Conservation (phyloP, 2,888 invertebrate genomes). For the Epinotia brunnichana region DNA sequence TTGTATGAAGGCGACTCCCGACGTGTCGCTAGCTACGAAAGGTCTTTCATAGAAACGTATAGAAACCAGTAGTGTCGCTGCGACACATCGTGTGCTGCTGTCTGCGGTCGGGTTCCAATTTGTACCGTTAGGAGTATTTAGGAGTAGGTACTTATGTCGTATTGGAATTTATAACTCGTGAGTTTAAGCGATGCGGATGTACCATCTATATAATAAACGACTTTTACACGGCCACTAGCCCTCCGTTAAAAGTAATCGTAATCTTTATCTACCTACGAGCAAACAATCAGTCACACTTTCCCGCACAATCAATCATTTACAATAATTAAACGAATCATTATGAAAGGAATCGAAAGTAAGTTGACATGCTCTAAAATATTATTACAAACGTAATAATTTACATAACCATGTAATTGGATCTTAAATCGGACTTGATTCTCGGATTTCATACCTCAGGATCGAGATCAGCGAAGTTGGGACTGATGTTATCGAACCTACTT, state of each 20-base stretch:
- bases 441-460: constrained; percentile 24
- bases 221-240: no score
- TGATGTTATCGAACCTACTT: not conserved
- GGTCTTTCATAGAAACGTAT: no score
- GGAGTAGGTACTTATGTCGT: no score
- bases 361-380: constrained; percentile 51
- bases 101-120: no score
- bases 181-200: no score
- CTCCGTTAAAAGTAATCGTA: not conserved
- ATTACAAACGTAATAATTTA: constrained; percentile 54
- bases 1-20: no score
- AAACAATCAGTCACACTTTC: constrained; percentile 28
- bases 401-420: constrained; percentile 55
- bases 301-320: constrained; percentile 56
- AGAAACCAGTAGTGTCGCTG: no score
- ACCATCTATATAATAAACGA: no score
- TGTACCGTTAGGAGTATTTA: no score
- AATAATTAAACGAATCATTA: constrained; percentile 52
- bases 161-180: no score
- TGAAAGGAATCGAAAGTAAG: constrained; percentile 54
- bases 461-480: not conserved
- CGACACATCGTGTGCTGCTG: no score
- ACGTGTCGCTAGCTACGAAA: no score
- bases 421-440: constrained; percentile 17
- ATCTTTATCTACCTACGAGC: constrained; percentile 1